Evolutionary conservation across 2,113 vertebrate species (phyloP).

Genomic region (Craseonycteris thonglongyai): DNA sequence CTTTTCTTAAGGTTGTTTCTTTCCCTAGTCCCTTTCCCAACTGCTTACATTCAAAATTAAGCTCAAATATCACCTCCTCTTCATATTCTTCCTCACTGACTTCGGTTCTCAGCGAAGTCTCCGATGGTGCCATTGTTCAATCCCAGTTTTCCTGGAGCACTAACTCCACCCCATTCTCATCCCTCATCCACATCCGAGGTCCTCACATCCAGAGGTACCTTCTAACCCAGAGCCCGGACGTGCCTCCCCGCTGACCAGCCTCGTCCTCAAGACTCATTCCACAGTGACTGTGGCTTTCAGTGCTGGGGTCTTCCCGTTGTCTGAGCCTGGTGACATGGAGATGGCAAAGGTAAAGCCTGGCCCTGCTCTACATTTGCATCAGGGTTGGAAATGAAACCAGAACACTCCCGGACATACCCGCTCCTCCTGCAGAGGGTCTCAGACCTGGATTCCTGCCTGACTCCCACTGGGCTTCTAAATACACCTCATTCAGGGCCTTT

Average conservation of each 20-base stretch:
- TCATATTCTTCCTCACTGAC: neutral
- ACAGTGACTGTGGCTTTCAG: neutral
- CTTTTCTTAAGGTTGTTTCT: neutral
- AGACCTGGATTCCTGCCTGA: neutral
- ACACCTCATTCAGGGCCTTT: neutral
- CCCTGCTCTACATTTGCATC: neutral
- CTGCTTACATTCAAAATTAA: neutral
- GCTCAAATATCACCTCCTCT: neutral
- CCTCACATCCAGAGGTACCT: neutral
- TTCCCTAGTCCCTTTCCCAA: neutral
- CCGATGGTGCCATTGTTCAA: neutral
- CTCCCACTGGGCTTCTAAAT: neutral
- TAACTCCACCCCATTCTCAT: neutral
- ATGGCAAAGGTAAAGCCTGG: accelerated
- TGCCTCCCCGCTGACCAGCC: neutral
- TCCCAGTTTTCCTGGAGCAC: neutral
- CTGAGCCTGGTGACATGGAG: neutral
- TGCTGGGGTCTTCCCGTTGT: accelerated
- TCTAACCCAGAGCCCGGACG: neutral
- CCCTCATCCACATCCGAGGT: neutral
- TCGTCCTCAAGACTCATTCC: neutral
- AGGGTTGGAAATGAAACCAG: neutral
- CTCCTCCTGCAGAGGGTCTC: neutral
- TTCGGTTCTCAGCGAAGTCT: neutral
- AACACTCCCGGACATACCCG: neutral